Evolutionary conservation across 2,888 invertebrate genomes (phyloP), one percentile per base, ranked within the genome.

Genomic region (Hemaris fuciformis): DNA sequence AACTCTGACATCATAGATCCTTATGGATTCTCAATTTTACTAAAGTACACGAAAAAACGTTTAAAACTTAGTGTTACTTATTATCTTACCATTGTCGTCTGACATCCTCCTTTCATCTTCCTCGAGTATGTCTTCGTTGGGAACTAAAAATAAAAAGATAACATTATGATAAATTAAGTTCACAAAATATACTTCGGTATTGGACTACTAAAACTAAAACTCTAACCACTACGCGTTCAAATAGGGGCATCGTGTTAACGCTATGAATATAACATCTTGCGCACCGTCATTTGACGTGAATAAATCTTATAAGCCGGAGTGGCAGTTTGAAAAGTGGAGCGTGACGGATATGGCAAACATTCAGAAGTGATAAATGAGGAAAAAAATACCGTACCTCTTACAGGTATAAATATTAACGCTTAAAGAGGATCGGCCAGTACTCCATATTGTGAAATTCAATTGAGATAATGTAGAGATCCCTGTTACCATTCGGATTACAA

Each of bases 71-170:
- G n/a, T n/a, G n/a, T n/a, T n/a, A n/a, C n/a, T n/a, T n/a, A n/a
- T n/a, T n/a, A n/a, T 56, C 75, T 77, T 81, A 90, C 91, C 91
- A 71, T 89, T 89, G 38, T 91, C 92, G 65, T 90, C 89, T 1
- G 91, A 89, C 73, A 91, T 70, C 80, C 92, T 82, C 61, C 88
- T 83, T 74, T 93, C 93, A 58, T 93, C 93, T 69, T 93, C 93
- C 82, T 93, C 93, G 27, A 93, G 80, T 63, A 93, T 93, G 66
- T 93, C 93, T 66, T 93, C 93, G 71, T 93, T 93, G 53, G 93
- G 93, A 62, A 93, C 93, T 93, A 82, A 75, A 90, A 89, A 27
- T 23, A 53, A 53, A 60, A 48, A 23, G n/a, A n/a, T n/a, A n/a
- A n/a, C n/a, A 15, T n/a, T 31, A 31, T 18, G 18, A 53, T 53